Evolutionary conservation across 2,888 invertebrate genomes (phyloP), one percentile per base, ranked within the genome.

Genomic region (Nymphalis c-album): DNA sequence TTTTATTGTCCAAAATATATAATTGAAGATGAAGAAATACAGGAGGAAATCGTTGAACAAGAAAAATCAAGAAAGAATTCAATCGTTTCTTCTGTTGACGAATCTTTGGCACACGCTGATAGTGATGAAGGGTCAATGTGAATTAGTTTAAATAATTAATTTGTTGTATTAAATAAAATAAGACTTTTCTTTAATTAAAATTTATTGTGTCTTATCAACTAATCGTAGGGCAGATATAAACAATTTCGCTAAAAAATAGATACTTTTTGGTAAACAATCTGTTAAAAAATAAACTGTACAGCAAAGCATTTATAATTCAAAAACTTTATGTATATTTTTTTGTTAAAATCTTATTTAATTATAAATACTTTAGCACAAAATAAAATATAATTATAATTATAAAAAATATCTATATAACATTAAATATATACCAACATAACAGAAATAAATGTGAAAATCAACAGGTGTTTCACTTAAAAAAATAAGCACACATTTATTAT

Each of bases 181-280:
- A 10, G 7, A 22, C 62, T 62, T 60, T 10, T 13, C 68, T 71
- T 74, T 57, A 76, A 79, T 80, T 81, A 73, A 71, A 77, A 76
- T 84, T 83, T 84, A 84, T 80, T 84, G 79, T 80, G 67, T 73
- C 77, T 81, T 73, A 74, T 74, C 68, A 69, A 75, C 79, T 76
- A 80, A 79, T 78, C 78, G 77, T 81, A 81, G 76, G 77, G 79
- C 70, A 74, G 35, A 67, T 51, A 55, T 55, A 62, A 71, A 71
- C 60, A 65, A 68, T 59, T 63, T 68, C 57, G 63, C 68, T 68
- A 67, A 18, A 69, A 16, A 62, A 62, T 65, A 60, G 62, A 60
- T 17, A 67, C 70, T 74, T 73, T 73, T 75, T 75, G 74, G 74
- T 73, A 72, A 72, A 69, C 58, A 62, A 59, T 70, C 53, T 51